Conservation (phyloP, 2,888 invertebrate species). For the Heliconius erato region DNA sequence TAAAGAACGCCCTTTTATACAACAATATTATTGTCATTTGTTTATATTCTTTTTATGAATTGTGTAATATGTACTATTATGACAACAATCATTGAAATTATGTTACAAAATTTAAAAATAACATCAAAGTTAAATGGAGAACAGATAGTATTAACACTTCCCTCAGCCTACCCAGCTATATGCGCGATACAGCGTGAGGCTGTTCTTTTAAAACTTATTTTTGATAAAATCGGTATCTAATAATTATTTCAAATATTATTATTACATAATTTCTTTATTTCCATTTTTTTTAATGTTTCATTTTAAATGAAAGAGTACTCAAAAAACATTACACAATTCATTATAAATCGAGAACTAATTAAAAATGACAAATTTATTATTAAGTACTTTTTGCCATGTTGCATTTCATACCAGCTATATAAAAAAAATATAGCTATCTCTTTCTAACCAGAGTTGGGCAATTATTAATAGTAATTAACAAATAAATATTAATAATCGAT, state of each 20-base stretch:
- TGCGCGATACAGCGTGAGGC: too few relatives aligned
- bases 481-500: background rate
- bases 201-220: too few relatives aligned
- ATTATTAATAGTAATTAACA: background rate
- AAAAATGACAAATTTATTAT: conserved; percentile 34
- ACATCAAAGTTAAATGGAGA: too few relatives aligned
- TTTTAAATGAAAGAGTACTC: too few relatives aligned
- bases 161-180: too few relatives aligned
- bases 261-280: too few relatives aligned
- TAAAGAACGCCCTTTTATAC: conserved; percentile 16
- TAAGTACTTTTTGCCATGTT: conserved; percentile 29
- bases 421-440: background rate
- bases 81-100: too few relatives aligned
- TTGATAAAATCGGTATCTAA: too few relatives aligned
- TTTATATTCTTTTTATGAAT: conserved; percentile 19
- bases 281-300: too few relatives aligned
- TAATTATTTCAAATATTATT: too few relatives aligned
- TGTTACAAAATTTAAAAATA: too few relatives aligned
- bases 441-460: background rate
- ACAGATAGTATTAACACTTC: too few relatives aligned
- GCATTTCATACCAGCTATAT: background rate
- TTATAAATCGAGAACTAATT: background rate
- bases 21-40: conserved; percentile 1
- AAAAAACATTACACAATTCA: conserved; percentile 2
- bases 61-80: background rate